These are phyloP conservation scores for Nineta flava DNA, from an alignment of 2,888 invertebrate genomes.

Conservation along the genomic window DNA sequence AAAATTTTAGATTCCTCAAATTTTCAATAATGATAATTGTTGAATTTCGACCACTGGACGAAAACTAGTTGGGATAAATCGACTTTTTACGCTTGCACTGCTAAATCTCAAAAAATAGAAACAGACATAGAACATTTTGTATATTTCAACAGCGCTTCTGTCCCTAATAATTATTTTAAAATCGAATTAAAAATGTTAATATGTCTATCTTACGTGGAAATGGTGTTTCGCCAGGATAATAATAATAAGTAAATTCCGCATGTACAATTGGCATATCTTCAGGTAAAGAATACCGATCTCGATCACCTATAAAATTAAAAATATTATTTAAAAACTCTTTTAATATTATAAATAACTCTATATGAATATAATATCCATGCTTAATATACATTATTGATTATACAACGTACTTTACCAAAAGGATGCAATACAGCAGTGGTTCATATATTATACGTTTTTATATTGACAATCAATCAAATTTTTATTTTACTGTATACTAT, in stretches of 20 bases:
- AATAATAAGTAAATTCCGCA: constrained; percentile 90
- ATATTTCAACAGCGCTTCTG: too few species aligned
- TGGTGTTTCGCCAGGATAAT: constrained; percentile 81
- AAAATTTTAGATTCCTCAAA: too few species aligned
- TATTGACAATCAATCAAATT: too few species aligned
- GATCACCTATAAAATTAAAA: constrained; percentile 37
- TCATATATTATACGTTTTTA: too few species aligned
- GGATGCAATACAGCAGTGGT: too few species aligned
- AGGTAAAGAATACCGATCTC: constrained; percentile 68
- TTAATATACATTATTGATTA: neutral
- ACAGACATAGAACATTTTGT: too few species aligned
- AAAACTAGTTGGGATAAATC: too few species aligned
- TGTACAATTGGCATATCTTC: constrained; percentile 86
- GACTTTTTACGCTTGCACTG: too few species aligned
- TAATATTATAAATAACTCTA: neutral
- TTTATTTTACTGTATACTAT: too few species aligned
- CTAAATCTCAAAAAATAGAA: too few species aligned
- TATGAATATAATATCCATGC: neutral
- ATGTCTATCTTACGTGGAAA: constrained; percentile 74
- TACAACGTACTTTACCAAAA: neutral
- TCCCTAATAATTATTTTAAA: constrained; percentile 9
- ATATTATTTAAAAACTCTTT: neutral
- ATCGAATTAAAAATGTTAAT: neutral
- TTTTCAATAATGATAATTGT: too few species aligned
- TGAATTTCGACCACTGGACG: too few species aligned